Evolutionary conservation across 2,888 invertebrate genomes (phyloP).

Genomic region (Nysson spinosus): DNA sequence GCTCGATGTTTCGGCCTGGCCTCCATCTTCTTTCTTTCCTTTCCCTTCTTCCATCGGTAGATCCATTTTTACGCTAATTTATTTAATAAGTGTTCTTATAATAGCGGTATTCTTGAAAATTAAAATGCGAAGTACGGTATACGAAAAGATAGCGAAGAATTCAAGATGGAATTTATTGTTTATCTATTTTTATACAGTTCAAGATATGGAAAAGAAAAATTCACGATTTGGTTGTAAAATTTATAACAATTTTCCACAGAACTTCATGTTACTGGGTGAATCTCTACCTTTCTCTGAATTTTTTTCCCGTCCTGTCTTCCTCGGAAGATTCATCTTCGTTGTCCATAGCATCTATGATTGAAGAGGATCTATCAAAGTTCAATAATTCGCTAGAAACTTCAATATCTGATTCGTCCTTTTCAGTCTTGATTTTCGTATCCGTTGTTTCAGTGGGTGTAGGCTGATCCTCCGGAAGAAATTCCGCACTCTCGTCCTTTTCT

Average conservation of each 20-base stretch:
- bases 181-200: too few relatives aligned
- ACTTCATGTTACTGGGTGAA: neutral
- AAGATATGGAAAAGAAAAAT: too few relatives aligned
- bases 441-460: neutral
- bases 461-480: too few relatives aligned
- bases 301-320: too few relatives aligned
- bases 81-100: too few relatives aligned
- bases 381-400: neutral
- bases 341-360: neutral
- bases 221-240: too few relatives aligned
- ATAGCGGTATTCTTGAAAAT: too few relatives aligned
- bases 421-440: neutral
- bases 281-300: neutral
- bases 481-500: too few relatives aligned
- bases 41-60: neutral
- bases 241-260: neutral
- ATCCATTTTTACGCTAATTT: neutral
- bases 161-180: too few relatives aligned
- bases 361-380: neutral
- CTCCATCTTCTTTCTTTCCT: neutral
- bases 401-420: neutral
- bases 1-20: conserved; percentile 41
- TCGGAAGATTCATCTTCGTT: neutral
- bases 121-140: too few relatives aligned
- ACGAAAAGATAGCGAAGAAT: too few relatives aligned